Evolutionary conservation across 2,113 vertebrate genomes (phyloP), one percentile per base, ranked within the genome.

Genomic region (Solea solea): DNA sequence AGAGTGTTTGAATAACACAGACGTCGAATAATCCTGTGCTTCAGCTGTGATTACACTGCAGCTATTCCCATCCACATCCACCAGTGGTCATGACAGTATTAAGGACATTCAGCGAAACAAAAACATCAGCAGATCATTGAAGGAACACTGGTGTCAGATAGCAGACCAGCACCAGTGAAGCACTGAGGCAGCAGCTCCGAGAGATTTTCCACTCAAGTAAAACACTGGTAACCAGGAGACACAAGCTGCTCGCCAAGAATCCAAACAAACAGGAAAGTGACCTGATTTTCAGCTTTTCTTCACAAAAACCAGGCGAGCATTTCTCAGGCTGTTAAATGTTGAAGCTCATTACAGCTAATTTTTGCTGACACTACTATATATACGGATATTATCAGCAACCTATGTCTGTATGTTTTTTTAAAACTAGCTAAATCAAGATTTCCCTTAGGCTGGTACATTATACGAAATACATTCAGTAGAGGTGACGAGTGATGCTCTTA

Each of bases 401-500:
- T 34, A 34, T 34, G 34, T 34, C 34, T 34, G 34, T 34, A 34
- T 34, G 34, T 2, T 34, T 34, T 34, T 34, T 34, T 34, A 6
- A 34, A 6, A 4, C 5, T 3, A 34, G n/a, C n/a, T n/a, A n/a
- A n/a, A n/a, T 34, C 3, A 34, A 2, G 3, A 34, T 34, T 34
- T 34, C 3, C 5, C 2, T 34, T 34, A 4, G 34, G 5, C 3
- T 34, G 34, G 34, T 34, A 34, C 34, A 34, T 6, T 12, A 69
- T 21, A 21, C 1, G 13, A 7, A 67, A 39, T 41, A n/a, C 7
- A n/a, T 60, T 8, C 12, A 27, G 15, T 25, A 50, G 44, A 27
- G 41, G 0, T 11, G 9, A 13, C 1, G 50, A 6, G 6, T 41
- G 2, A n/a, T 0, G 12, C 2, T 16, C 86, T 89, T 89, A 98